Evolutionary conservation across 2,888 invertebrate species (phyloP).

Genomic region (Zele albiditarsus): DNA sequence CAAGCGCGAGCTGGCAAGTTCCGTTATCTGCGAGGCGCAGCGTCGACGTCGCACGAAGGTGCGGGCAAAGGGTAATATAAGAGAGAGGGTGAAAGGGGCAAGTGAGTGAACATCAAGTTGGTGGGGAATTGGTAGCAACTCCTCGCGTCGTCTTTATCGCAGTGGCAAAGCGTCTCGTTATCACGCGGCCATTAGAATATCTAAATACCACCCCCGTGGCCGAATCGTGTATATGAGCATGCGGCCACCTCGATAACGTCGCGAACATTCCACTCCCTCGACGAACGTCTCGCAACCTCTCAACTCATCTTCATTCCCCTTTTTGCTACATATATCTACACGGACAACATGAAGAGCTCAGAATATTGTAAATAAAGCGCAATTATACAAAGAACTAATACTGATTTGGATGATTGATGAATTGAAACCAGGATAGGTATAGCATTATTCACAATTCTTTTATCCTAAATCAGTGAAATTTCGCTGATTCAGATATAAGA

Average conservation of each 20-base stretch:
- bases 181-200: slow-evolving; percentile 73
- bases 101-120: slow-evolving; percentile 8
- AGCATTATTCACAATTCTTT: too few relatives aligned
- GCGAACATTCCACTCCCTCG: slow-evolving; percentile 39
- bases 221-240: slow-evolving; percentile 54
- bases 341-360: neutral
- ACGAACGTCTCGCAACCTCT: slow-evolving; percentile 31
- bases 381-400: neutral
- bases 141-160: slow-evolving; percentile 67
- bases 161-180: slow-evolving; percentile 71
- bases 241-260: slow-evolving; percentile 59
- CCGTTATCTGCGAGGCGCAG: slow-evolving; percentile 71
- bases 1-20: slow-evolving; percentile 58
- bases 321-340: slow-evolving; percentile 1
- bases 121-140: slow-evolving; percentile 14
- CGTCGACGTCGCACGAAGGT: slow-evolving; percentile 58
- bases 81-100: slow-evolving; percentile 27
- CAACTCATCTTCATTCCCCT: slow-evolving; percentile 14
- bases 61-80: slow-evolving; percentile 42
- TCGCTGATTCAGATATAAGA: too few relatives aligned
- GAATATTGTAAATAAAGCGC: neutral
- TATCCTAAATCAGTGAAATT: too few relatives aligned
- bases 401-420: too few relatives aligned
- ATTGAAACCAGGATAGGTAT: too few relatives aligned
- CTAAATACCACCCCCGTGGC: slow-evolving; percentile 72